Base-by-base conservation (phyloP, 1,140 invertebrate genomes). In the Portunus trituberculatus region DNA sequence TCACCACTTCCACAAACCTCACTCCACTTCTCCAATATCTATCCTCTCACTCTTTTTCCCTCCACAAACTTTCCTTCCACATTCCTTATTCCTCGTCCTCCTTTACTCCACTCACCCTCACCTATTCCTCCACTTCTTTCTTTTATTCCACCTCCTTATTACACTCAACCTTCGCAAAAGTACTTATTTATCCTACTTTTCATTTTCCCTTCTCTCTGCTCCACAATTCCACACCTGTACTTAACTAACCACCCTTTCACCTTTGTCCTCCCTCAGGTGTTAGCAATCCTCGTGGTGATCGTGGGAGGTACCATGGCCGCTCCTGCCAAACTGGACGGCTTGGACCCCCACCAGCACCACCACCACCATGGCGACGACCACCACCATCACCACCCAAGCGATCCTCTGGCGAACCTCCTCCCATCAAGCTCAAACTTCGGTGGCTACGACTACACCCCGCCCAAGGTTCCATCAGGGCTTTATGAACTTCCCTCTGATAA, bases 371-470 rank as follows among this genome's bases (percentile, higher is more conserved):
- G 86, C 82, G 67, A 93, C 84, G 32, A 93, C 82, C 86, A 25
- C 52, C 86, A 94, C 76, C 89, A 92, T 39, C 67, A 83, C 25
- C 52, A 59, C 52, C 52, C 52, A 2, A 12, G 16, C 52, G 83
- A 92, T 46, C 76, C 67, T 46, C 84, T 88, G 25, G 29, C 45
- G 0, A 89, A 67, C 7, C 46, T 67, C 52, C 32, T 95, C n/a
- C n/a, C 91, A 0, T 28, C 59, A 7, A 45, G 45, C 12, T 29
- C 29, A 29, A 52, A 76, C 88, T 52, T 14, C 16, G 67, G 39
- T 3, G 94, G 94, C 29, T 95, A 93, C 84, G 48, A 46, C 91
- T 95, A 95, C 91, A 46, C 88, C 8, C 91, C 94, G 0, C 94
- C 94, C 10, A 52, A 45, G 29, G 82, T 29, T 39, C 94, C 94